Percentiles rank a stretch among this genome's conserved stretches.
Conservation (phyloP, 1,140 invertebrate species). For the Magallana ariakensis region DNA sequence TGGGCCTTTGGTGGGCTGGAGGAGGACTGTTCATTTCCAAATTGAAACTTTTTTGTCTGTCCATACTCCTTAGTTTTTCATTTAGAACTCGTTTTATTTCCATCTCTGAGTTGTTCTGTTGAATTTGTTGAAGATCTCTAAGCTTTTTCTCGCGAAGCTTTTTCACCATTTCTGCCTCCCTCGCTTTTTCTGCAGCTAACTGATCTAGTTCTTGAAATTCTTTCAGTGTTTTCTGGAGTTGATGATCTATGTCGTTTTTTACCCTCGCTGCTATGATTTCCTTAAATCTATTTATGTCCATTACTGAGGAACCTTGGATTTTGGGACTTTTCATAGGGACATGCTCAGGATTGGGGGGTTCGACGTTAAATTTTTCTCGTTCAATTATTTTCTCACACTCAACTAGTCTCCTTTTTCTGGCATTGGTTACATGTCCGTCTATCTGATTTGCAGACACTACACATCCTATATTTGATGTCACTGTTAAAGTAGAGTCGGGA, state of each 20-base stretch:
- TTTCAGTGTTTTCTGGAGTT: neutral
- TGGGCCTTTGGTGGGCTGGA: constrained; percentile 16
- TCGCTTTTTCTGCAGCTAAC: neutral
- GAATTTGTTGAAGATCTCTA: constrained; percentile 11
- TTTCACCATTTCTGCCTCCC: neutral
- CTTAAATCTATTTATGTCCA: neutral
- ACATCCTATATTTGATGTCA: neutral
- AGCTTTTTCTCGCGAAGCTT: constrained; percentile 2
- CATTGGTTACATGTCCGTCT: neutral
- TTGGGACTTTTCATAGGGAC: neutral
- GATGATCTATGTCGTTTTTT: neutral
- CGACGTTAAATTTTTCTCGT: neutral
- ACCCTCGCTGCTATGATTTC: constrained; percentile 16
- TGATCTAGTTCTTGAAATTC: constrained; percentile 27
- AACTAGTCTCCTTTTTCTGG: neutral
- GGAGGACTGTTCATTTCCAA: constrained; percentile 16
- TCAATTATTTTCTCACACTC: neutral
- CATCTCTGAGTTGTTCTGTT: constrained; percentile 19
- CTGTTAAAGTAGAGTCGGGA: neutral
- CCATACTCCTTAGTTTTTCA: neutral
- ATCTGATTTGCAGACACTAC: neutral
- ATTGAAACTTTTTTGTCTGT: neutral
- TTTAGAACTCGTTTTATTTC: neutral
- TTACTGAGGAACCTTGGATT: neutral
- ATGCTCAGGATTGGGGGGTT: neutral